Percentiles rank a stretch among this genome's conserved stretches.
Conservation (phyloP, 2,797 vertebrate genomes). For the Catharus ustulatus region DNA sequence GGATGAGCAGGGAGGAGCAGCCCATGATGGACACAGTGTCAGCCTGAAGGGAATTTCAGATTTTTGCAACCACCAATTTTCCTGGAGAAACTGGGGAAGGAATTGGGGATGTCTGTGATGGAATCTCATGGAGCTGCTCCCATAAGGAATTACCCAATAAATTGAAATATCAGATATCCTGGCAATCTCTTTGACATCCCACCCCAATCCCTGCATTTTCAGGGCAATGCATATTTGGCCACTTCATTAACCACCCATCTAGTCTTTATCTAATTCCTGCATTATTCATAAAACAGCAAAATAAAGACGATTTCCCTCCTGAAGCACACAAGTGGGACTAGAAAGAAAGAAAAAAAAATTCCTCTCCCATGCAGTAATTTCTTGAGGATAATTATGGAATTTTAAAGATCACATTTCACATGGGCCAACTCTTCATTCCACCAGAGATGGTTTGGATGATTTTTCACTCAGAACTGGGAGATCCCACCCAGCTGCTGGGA, state of each 20-base stretch:
- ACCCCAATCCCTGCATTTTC: slow-evolving; percentile 1
- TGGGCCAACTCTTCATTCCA: not conserved
- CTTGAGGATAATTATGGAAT: not conserved
- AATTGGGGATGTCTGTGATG: not conserved
- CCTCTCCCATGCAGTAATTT: not conserved
- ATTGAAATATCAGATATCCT: slow-evolving; percentile 60
- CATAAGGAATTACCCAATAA: not conserved
- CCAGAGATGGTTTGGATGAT: not conserved
- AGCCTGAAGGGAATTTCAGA: not conserved
- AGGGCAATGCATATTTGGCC: not conserved
- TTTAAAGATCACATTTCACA: not conserved
- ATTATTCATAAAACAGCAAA: slow-evolving; percentile 58
- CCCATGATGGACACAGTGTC: rapidly evolving
- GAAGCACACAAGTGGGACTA: not conserved
- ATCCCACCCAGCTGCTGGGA: not conserved
- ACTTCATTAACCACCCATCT: slow-evolving; percentile 30
- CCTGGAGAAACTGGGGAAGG: not conserved
- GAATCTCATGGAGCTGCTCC: not conserved
- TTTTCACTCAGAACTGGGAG: not conserved
- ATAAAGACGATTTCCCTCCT: slow-evolving; percentile 16
- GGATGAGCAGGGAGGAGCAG: not conserved
- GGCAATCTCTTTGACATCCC: slow-evolving; percentile 36
- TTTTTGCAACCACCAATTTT: rapidly evolving
- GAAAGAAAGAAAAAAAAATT: not conserved
- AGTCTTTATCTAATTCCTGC: slow-evolving; percentile 48